phyloP scores from a whole-genome alignment of 2,888 invertebrate genomes.

The Macrostomum cliftonense region DNA sequence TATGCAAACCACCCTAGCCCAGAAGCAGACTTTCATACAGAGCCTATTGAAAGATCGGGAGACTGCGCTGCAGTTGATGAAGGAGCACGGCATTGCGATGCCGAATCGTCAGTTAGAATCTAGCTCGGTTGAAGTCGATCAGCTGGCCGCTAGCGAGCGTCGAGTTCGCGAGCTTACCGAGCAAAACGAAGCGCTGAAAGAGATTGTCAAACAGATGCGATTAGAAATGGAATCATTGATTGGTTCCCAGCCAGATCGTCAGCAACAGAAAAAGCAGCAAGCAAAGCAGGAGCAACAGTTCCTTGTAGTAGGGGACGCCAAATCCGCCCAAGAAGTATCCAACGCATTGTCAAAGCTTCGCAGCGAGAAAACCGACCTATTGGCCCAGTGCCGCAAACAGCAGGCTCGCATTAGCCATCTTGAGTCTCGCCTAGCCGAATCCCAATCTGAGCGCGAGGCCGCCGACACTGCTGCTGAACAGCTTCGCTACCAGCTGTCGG shows the following conservation, averaged over 20 bases:
- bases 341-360: constrained; percentile 12
- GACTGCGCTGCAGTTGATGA: too few relatives aligned
- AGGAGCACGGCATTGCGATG: too few relatives aligned
- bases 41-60: not conserved
- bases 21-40: not conserved
- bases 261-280: too few relatives aligned
- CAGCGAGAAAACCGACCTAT: constrained; percentile 30
- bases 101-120: too few relatives aligned
- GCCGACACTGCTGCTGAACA: constrained; percentile 20
- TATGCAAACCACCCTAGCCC: too few relatives aligned
- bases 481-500: constrained; percentile 27
- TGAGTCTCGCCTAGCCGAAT: constrained; percentile 20
- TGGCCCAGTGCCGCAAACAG: constrained; percentile 28
- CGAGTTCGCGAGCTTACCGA: too few relatives aligned
- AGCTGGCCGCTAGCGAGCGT: too few relatives aligned
- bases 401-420: constrained; percentile 25
- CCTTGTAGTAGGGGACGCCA: too few relatives aligned
- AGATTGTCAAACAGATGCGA: constrained; percentile 30
- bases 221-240: constrained; percentile 23
- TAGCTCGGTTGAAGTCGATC: too few relatives aligned
- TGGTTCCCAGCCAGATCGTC: too few relatives aligned
- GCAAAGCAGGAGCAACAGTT: too few relatives aligned
- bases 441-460: constrained; percentile 9
- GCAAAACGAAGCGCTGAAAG: constrained; percentile 24
- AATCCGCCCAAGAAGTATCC: too few relatives aligned